Percentiles rank a stretch among this genome's conserved stretches.
Evolutionary conservation across 2,113 vertebrate species (phyloP).

Genomic region (Notothenia coriiceps): DNA sequence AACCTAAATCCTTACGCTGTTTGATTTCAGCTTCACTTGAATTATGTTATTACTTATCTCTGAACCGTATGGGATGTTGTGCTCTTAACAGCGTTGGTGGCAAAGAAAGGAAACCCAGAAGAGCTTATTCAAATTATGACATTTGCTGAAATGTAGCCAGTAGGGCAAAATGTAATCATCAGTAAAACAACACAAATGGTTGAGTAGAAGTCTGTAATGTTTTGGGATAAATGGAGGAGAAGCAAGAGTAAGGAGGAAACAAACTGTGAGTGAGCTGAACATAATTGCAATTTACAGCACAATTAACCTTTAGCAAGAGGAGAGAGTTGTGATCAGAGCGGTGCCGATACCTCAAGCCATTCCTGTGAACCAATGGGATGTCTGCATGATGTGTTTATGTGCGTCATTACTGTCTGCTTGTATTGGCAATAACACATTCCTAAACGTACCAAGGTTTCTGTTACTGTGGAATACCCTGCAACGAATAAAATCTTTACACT

Average conservation of each 20-base stretch:
- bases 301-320: conserved; percentile 24
- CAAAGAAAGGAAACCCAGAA: background rate
- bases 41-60: background rate
- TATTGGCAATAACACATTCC: conserved; percentile 55
- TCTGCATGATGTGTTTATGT: conserved; percentile 48
- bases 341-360: conserved; percentile 36
- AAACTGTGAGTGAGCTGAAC: conserved; percentile 15
- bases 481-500: conserved; percentile 71
- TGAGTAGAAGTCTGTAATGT: background rate
- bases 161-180: background rate
- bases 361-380: conserved; percentile 42
- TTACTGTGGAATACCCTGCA: conserved; percentile 27
- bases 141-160: conserved; percentile 5
- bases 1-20: conserved; percentile 15
- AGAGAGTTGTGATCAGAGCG: background rate
- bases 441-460: conserved; percentile 34
- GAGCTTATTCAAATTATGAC: background rate
- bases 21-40: conserved; percentile 41
- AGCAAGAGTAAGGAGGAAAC: background rate
- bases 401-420: conserved; percentile 61
- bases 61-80: background rate
- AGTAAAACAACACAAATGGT: background rate
- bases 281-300: conserved; percentile 6
- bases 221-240: background rate
- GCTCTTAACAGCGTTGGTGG: background rate